Evolutionary conservation across 2,797 vertebrate genomes (phyloP).

Genomic region (Pelodytes ibericus): DNA sequence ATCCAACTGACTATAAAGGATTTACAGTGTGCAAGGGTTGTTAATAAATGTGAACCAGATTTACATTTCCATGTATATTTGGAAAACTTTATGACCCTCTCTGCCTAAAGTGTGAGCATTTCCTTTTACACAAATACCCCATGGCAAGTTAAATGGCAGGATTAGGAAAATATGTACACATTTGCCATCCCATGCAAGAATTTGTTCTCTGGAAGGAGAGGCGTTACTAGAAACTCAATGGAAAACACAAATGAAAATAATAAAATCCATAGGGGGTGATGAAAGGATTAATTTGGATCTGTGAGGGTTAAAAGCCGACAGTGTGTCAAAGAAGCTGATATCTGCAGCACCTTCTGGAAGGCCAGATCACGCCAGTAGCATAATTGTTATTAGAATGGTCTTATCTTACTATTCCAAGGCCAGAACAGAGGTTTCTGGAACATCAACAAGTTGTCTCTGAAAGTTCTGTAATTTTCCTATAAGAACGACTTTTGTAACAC

Average conservation of each 20-base stretch:
- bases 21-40: conserved; percentile 10
- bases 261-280: no score
- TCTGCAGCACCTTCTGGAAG: no score
- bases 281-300: no score
- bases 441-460: no score
- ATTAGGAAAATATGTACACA: conserved; percentile 29
- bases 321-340: no score
- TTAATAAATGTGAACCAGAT: conserved; percentile 16
- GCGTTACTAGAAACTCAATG: conserved; percentile 5
- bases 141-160: conserved; percentile 21
- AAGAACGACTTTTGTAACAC: no score
- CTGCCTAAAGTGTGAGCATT: not conserved
- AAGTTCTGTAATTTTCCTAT: no score
- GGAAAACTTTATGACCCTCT: conserved; percentile 26
- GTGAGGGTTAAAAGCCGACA: no score
- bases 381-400: no score
- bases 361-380: no score
- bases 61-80: conserved; percentile 15
- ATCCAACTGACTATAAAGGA: conserved; percentile 24
- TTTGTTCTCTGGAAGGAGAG: not conserved
- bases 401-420: no score
- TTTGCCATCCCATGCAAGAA: conserved; percentile 1
- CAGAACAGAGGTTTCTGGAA: no score
- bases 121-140: conserved; percentile 12
- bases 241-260: conserved; percentile 11